Base-by-base conservation (phyloP, 1,140 invertebrate genomes). In the Euura lappo region DNA sequence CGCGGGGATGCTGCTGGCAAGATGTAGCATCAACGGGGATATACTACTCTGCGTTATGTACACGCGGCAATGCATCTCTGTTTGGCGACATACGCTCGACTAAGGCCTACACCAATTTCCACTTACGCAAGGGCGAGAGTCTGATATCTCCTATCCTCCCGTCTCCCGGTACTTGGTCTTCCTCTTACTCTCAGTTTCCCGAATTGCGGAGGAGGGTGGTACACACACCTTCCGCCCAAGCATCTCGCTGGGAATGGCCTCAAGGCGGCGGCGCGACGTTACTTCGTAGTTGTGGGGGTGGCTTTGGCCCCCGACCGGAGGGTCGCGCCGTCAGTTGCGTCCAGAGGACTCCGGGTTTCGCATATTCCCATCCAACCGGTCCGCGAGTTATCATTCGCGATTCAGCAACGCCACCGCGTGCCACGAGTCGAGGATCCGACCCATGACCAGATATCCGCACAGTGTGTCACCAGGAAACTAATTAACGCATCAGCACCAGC, bases 291-390 rank as follows among this genome's bases (percentile, higher is more conserved):
- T n/a, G 51, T 60, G 51, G 51, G 51, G 51, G 51, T 60, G 51
- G 51, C 71, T 71, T 79, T 78, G 46, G 45, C 74, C 74, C 70
- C 74, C 77, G 73, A 69, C 77, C 72, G 74, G 72, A 73, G 76
- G 67, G 74, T 71, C 68, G 76, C 67, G 71, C 78, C 75, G 78
- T 80, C 79, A 80, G 79, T 80, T 77, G 78, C 74, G 79, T 78
- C 77, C 79, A 46, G 79, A 79, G 75, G 79, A 79, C 78, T 79
- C 75, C 78, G 79, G 78, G 79, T 78, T 75, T 80, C 76, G 70
- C 77, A 77, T 75, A 60, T 60, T n/a, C 51, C 44, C 11, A 44
- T 68, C 13, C 60, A 13, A 8, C 13, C 66, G 10, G 44, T 44
- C 3, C 66, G 10, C 44, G 28, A 44, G 13, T 68, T 7, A 28